Conservation (phyloP, 2,797 vertebrate genomes). For the Cygnus olor region DNA sequence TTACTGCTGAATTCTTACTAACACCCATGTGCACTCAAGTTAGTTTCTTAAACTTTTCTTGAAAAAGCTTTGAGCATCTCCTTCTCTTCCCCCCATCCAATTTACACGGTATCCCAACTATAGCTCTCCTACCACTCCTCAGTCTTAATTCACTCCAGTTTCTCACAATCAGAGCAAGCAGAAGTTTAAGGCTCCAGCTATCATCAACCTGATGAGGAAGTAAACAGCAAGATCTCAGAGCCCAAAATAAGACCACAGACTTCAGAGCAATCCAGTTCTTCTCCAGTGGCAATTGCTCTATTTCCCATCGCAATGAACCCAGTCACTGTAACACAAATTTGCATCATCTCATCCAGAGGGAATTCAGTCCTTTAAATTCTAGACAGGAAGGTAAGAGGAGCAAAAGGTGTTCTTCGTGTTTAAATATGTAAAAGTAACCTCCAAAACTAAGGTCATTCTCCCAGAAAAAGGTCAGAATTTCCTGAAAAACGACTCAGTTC, state of each 20-base stretch:
- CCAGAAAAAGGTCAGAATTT: not conserved
- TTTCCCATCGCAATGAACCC: not conserved
- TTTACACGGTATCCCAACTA: not conserved
- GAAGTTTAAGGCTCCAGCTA: not conserved
- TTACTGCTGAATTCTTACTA: not conserved
- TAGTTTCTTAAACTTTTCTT: not conserved
- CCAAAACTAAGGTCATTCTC: not conserved
- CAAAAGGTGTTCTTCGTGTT: not conserved
- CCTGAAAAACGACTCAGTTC: not conserved
- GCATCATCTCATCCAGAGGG: not conserved
- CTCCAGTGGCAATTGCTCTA: not conserved
- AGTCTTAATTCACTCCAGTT: not conserved
- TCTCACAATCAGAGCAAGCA: not conserved
- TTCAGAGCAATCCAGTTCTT: not conserved
- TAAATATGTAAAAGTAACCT: not conserved
- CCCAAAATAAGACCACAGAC: not conserved
- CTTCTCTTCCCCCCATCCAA: not conserved
- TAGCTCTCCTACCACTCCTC: not conserved
- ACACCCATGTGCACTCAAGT: not conserved
- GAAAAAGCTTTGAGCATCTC: not conserved
- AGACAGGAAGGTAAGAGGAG: not conserved
- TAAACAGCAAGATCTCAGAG: not conserved
- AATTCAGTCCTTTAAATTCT: not conserved
- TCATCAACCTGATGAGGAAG: not conserved
- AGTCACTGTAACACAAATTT: not conserved